These are phyloP conservation scores for Aphodius sticticus DNA, from an alignment of 2,888 invertebrate genomes.

Conservation along the genomic window DNA sequence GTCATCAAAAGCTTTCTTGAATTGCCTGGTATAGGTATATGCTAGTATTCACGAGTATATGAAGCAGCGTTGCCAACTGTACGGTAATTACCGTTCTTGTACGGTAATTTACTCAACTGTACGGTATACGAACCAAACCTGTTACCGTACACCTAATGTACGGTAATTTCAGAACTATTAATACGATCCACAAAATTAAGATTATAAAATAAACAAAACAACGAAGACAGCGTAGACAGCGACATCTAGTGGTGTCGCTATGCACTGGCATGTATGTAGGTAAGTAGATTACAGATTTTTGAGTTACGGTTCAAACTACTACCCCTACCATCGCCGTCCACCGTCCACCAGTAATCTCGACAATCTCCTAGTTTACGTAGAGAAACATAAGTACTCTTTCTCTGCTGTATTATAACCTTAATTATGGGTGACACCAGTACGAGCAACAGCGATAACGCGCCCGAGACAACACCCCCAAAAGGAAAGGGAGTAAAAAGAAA, in stretches of 20 bases:
- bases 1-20: no score
- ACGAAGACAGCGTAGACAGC: background rate
- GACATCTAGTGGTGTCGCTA: background rate
- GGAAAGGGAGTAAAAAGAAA: slow-evolving; percentile 4
- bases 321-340: background rate
- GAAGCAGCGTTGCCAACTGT: background rate
- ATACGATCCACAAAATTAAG: background rate
- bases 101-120: slow-evolving; percentile 4
- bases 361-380: background rate
- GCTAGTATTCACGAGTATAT: no score
- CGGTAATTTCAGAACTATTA: slow-evolving; percentile 4
- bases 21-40: no score
- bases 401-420: background rate
- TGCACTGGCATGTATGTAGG: slow-evolving; percentile 4
- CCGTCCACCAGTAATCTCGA: background rate
- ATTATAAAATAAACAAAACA: slow-evolving; percentile 4
- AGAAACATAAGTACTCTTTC: slow-evolving; percentile 4
- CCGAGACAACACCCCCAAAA: slow-evolving; percentile 4
- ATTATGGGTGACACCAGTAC: slow-evolving; percentile 4
- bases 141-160: slow-evolving; percentile 4
- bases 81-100: background rate
- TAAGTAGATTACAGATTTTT: slow-evolving; percentile 4
- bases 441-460: slow-evolving; percentile 4
- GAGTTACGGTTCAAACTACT: slow-evolving; percentile 4
- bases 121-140: slow-evolving; percentile 4